Evolutionary conservation across 2,888 invertebrate species (phyloP), one percentile per base, ranked within the genome.

Genomic region (Eupsilia transversa): DNA sequence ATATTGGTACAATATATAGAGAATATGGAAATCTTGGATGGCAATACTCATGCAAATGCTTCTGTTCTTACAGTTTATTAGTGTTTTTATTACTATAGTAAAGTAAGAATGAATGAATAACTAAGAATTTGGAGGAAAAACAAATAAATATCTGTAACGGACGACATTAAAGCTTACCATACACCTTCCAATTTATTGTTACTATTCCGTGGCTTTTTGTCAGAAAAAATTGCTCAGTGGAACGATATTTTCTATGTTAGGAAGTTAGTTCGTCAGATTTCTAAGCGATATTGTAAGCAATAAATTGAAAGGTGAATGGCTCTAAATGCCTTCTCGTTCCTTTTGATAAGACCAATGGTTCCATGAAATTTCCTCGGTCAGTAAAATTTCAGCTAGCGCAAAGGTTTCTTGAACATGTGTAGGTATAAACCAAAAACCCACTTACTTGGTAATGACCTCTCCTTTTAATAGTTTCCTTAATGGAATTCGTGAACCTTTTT

Each of bases 361-460:
- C 35, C 59, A 72, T 63, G 43, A 83, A 76, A 72, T 72, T 72
- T 63, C 38, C 60, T 74, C 56, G 60, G 72, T 77, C 72, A 76
- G 66, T 80, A 60, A 77, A 80, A 77, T 83, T 76, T 80, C 68
- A 54, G 77, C 84, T 75, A 68, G 72, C 65, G 59, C 72, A 73
- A 82, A 67, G 59, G 75, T 75, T 77, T 56, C 74, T 57, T 65
- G 38, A 73, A 74, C 71, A 80, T 56, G 65, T 77, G 60, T 78
- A 79, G 66, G 60, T 84, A 82, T 77, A 72, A 74, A 80, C 80
- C 75, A 81, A 85, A 84, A 60, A 72, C 70, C 71, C 80, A 82
- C 85, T 86, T 86, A 83, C 86, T 86, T 86, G 69, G 73, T 81
- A 84, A 78, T 83, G 78, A 82, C 78, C 73, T 72, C 76, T 67